Conservation (phyloP, 2,888 invertebrate species). For the Chloromyia formosa region DNA sequence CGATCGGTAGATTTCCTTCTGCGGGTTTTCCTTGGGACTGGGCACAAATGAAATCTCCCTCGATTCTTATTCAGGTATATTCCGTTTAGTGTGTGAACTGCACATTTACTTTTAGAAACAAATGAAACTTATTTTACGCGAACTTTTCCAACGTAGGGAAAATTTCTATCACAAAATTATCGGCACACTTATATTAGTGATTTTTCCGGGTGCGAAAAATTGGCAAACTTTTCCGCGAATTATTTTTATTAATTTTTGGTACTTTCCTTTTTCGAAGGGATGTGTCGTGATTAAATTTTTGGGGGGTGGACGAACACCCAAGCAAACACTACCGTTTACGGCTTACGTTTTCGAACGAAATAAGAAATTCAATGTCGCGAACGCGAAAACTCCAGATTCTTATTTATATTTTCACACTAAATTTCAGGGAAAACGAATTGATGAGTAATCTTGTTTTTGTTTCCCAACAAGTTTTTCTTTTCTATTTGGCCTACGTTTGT, state of each 20-base stretch:
- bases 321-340: too few relatives aligned
- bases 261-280: neutral
- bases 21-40: too few relatives aligned
- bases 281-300: too few relatives aligned
- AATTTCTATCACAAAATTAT: conserved; percentile 15
- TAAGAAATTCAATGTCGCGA: too few relatives aligned
- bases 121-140: conserved; percentile 11
- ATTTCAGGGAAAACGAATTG: neutral
- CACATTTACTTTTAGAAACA: conserved; percentile 11
- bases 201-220: conserved; percentile 9
- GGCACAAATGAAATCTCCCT: too few relatives aligned
- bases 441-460: neutral
- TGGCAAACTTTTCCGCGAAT: too few relatives aligned
- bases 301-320: too few relatives aligned
- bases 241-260: conserved; percentile 5
- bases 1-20: too few relatives aligned
- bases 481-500: neutral
- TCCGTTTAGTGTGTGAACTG: conserved; percentile 16
- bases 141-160: neutral
- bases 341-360: too few relatives aligned
- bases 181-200: conserved; percentile 17
- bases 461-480: neutral
- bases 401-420: too few relatives aligned
- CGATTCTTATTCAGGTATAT: neutral
- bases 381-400: too few relatives aligned